Evolutionary conservation across 2,797 vertebrate genomes (phyloP).

Genomic region (Cyclura pinguis): DNA sequence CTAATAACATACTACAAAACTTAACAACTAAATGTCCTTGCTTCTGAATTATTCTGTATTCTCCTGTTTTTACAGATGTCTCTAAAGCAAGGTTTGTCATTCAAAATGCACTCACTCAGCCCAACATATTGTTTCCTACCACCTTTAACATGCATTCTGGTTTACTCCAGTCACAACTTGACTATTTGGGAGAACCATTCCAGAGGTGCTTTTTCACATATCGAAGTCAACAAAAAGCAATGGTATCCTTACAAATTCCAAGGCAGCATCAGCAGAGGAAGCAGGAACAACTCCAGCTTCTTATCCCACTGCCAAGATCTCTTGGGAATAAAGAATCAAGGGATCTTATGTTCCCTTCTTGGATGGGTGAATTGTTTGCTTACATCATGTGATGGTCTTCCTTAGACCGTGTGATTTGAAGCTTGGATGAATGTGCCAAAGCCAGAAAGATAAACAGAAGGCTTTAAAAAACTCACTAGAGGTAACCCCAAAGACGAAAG

Average conservation of each 20-base stretch:
- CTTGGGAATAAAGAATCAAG: not conserved
- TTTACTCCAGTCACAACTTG: not conserved
- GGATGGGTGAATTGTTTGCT: not conserved
- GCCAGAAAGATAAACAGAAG: not conserved
- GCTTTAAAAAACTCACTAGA: slow-evolving; percentile 9
- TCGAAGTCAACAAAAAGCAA: not conserved
- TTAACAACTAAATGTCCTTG: too few relatives aligned
- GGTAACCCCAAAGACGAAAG: slow-evolving; percentile 39
- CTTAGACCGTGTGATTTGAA: not conserved
- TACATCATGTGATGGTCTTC: not conserved
- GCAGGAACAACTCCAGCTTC: not conserved
- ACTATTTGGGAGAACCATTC: not conserved
- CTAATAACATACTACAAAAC: too few relatives aligned
- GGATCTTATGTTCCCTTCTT: not conserved
- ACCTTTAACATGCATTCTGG: not conserved
- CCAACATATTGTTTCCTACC: not conserved
- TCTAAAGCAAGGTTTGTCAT: too few relatives aligned
- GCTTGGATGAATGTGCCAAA: not conserved
- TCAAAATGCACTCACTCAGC: not conserved
- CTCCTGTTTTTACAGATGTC: too few relatives aligned
- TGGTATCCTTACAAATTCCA: not conserved
- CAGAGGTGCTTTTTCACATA: not conserved
- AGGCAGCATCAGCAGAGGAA: not conserved
- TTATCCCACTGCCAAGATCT: too few relatives aligned
- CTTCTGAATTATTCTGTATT: too few relatives aligned